These are phyloP conservation scores for Garrulus glandarius DNA, from an alignment of 2,797 vertebrate species.

Conservation along the genomic window DNA sequence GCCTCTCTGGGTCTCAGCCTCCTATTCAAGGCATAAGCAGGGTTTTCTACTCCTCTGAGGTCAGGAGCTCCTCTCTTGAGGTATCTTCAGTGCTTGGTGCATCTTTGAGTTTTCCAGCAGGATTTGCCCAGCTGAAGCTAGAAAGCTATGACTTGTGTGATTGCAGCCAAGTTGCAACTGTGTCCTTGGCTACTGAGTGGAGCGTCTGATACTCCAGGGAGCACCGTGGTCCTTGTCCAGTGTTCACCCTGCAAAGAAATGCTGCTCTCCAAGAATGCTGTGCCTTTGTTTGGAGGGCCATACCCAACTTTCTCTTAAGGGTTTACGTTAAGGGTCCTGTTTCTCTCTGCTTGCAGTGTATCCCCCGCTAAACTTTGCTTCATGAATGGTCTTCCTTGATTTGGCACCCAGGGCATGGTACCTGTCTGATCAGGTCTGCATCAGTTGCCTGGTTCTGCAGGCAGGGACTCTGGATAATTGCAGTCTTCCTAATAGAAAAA, in stretches of 20 bases:
- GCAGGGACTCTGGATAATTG: background rate
- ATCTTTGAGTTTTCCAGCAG: background rate
- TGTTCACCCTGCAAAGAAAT: background rate
- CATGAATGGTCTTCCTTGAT: fast-evolving
- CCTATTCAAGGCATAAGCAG: fast-evolving
- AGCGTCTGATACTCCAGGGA: background rate
- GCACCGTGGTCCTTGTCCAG: fast-evolving
- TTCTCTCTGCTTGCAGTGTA: background rate
- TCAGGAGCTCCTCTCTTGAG: background rate
- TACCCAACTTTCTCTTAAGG: background rate
- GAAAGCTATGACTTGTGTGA: fast-evolving
- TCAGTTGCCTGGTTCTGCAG: background rate
- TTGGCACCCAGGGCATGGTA: background rate
- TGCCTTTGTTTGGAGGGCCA: background rate
- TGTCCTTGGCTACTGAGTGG: fast-evolving
- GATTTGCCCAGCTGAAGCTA: background rate
- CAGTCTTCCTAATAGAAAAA: background rate
- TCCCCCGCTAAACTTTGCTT: background rate
- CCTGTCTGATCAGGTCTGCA: background rate
- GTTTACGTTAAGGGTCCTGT: background rate
- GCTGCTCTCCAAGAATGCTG: background rate
- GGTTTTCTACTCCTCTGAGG: background rate
- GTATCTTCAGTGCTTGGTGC: fast-evolving
- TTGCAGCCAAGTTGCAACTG: background rate
- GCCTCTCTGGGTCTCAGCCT: background rate